These are phyloP conservation scores for Nycticorax nycticorax DNA, from an alignment of 2,113 vertebrate genomes.

Conservation along the genomic window DNA sequence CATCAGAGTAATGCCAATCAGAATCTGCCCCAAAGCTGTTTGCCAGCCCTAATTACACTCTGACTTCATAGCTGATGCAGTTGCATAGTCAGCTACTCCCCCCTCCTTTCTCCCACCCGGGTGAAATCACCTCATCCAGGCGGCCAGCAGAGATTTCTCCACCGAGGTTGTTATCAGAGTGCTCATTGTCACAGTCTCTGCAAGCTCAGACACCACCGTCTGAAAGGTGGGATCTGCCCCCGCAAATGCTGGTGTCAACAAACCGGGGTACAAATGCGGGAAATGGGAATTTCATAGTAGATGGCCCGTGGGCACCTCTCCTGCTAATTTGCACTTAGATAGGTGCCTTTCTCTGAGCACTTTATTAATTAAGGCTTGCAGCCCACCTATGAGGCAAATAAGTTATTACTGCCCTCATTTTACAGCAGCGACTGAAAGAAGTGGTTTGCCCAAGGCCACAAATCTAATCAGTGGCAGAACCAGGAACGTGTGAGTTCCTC, in stretches of 20 bases:
- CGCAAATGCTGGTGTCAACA: neutral
- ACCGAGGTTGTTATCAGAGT: neutral
- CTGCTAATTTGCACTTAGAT: conserved; percentile 66
- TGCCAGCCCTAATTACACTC: neutral
- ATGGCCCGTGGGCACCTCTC: conserved; percentile 32
- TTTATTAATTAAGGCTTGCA: conserved; percentile 65
- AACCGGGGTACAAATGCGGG: neutral
- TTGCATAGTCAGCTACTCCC: neutral
- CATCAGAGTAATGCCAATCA: rapidly evolving
- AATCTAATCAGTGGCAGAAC: conserved; percentile 59
- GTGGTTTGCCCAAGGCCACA: conserved; percentile 44
- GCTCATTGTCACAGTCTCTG: neutral
- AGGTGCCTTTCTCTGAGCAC: conserved; percentile 51
- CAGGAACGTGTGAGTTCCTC: neutral
- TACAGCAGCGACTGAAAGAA: conserved; percentile 4
- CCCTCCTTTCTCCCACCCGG: neutral
- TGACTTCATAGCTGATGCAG: neutral
- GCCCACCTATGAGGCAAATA: conserved; percentile 55
- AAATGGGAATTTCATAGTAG: neutral
- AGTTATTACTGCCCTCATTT: conserved; percentile 67
- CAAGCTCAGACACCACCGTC: neutral
- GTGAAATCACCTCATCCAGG: neutral
- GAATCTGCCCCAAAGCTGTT: neutral
- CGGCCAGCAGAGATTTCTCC: neutral
- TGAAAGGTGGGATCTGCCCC: neutral